Conservation (phyloP, 2,113 vertebrate species). For the Coptodon bakossiorum region DNA sequence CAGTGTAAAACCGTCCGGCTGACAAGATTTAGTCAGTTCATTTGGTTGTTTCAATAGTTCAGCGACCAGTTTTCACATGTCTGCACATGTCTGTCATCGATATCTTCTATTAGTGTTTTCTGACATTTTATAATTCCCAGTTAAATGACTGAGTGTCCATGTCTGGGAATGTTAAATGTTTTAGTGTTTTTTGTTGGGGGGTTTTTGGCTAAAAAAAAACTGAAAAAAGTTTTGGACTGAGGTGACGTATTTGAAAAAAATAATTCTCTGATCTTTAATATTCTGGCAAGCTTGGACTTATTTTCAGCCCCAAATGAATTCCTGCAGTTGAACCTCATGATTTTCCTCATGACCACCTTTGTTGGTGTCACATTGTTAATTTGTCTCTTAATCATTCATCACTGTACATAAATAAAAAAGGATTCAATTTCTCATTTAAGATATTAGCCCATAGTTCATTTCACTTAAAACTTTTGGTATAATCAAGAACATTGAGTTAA, state of each 20-base stretch:
- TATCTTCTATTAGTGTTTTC: background rate
- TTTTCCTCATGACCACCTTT: background rate
- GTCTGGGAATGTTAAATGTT: background rate
- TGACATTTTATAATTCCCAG: background rate
- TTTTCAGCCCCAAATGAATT: background rate
- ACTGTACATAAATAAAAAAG: background rate
- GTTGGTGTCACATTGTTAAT: background rate
- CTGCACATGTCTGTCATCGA: background rate
- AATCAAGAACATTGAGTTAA: background rate
- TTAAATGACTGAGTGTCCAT: background rate
- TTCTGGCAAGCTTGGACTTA: background rate
- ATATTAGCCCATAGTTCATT: background rate
- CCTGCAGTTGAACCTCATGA: background rate
- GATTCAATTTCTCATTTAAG: background rate
- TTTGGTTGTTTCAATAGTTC: background rate
- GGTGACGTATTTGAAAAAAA: background rate
- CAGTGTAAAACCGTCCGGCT: background rate
- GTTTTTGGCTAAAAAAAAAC: fast-evolving
- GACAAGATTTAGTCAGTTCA: background rate
- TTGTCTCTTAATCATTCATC: background rate
- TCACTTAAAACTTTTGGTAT: background rate
- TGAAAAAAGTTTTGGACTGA: background rate
- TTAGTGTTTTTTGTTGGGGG: background rate
- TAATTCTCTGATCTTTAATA: background rate
- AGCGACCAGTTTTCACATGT: background rate